Evolutionary conservation across 2,888 invertebrate genomes (phyloP), one percentile per base, ranked within the genome.

Genomic region (Pollenia amentaria): DNA sequence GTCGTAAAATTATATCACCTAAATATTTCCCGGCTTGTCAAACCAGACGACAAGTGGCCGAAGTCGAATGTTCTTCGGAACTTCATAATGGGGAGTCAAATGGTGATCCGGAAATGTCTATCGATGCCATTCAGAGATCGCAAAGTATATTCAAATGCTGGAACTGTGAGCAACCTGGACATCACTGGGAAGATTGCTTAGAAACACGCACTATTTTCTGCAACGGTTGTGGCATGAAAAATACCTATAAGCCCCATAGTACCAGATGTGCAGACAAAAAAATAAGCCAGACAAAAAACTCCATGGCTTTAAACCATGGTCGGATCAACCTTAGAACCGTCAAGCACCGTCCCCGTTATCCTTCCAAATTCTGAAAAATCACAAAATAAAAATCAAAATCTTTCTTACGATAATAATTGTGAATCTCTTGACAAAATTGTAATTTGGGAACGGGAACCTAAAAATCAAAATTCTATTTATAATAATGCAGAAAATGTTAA

Each of bases 131-230:
- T 1, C 76, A 76, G 18, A 7, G 12, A 18, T 3, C 11, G 2
- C 38, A 16, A 9, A 51, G 1, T 16, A 10, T 4, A 0, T 44
- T 12, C 2, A 77, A 53, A 1, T 84, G 84, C n/a, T 84, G 84
- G 84, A 84, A 79, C 38, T 84, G 79, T 46, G 38, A 18, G 3
- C 8, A 21, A 4, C 18, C 46, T 12, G 84, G 80, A 10, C 80
- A 84, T 16, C 42, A 60, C 3, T 85, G 70, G 64, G 18, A 65
- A 18, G 80, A 85, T 29, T 80, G 80, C 14, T 4, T 85, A 9
- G 16, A 78, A 14, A 46, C 72, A 29, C 29, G 29, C 29, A 29
- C 3, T 18, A 64, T 84, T 29, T 84, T 84, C 44, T 78, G 84
- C 40, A 78, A 84, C 38, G 84, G 77, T 14, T 84, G 78, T 67